Evolutionary conservation across 2,888 invertebrate species (phyloP).

Genomic region (Cecidostiba fungosa): DNA sequence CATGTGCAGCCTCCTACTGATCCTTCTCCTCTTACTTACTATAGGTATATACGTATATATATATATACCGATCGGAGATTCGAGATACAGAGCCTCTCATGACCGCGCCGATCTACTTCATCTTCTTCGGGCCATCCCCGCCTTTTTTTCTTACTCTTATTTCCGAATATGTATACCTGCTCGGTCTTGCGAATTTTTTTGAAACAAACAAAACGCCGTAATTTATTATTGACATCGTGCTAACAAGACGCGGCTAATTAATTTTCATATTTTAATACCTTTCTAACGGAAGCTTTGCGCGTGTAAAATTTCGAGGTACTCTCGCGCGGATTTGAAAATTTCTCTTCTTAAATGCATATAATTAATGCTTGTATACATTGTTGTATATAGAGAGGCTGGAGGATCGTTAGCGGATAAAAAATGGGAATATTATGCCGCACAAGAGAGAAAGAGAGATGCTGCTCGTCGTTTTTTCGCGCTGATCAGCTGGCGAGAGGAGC

Average conservation of each 20-base stretch:
- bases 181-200: neutral
- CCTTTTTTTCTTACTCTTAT: conserved; percentile 25
- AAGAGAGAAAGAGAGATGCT: neutral
- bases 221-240: conserved; percentile 1
- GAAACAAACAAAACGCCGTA: neutral
- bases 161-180: neutral
- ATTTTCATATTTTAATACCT: neutral
- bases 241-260: neutral
- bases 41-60: neutral
- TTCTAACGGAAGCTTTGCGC: neutral
- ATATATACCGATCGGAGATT: conserved; percentile 69
- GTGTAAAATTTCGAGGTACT: too few species aligned
- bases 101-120: conserved; percentile 61
- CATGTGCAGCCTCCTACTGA: conserved; percentile 62
- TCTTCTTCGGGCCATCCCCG: conserved; percentile 23
- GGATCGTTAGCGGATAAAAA: conserved; percentile 44
- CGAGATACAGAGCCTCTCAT: conserved; percentile 69
- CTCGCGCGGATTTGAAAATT: neutral
- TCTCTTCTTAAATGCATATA: neutral
- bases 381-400: neutral
- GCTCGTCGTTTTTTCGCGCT: conserved; percentile 21
- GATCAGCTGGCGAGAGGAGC: conserved; percentile 55
- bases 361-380: neutral
- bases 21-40: conserved; percentile 60
- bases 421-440: conserved; percentile 49